Base-by-base conservation (phyloP, 2,888 invertebrate genomes). In the Amphipyra berbera region DNA sequence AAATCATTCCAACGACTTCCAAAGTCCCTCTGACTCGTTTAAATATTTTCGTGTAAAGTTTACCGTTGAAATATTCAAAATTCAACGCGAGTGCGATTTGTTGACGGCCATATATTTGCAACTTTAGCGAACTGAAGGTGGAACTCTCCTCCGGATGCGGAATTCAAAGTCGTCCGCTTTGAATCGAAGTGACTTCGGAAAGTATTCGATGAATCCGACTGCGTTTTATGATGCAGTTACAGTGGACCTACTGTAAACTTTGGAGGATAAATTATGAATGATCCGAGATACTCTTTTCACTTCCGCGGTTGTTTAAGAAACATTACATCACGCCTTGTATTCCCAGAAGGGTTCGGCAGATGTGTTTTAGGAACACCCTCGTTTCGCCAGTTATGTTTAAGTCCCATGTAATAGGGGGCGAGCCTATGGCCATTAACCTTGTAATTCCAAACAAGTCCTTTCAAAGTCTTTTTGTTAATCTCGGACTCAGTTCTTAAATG, bases 41-140 rank as follows among this genome's bases (percentile, higher is more conserved):
- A 52, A 69, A 76, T 62, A 53, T 55, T 58, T 73, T 64, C 52
- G 30, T 55, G 56, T 53, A 50, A 68, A 73, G 54, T 76, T 65
- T 65, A 59, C 50, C 58, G 61, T 61, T 47, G 56, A 50, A 49
- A 61, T 61, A 73, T 64, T 75, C 63, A 64, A 47, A 60, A 69
- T 71, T 68, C 52, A 52, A 30, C 46, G 55, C 52, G 57, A 48
- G 65, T 49, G 27, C 38, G 15, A 33, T 42, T 73, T 21, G 21
- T 35, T 50, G 37, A 46, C 49, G 41, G 45, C 30, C 44, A 38
- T 63, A 37, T 53, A 57, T 62, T 55, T 48, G 41, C 40, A 46
- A 53, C 13, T 69, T 44, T 21, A 42, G 8, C 33, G 21, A 30
- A 4, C 12, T 9, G 38, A 12, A 40, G 60, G 37, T 37, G 45